phyloP scores from a whole-genome alignment of 2,797 vertebrate genomes.

The Eutrigla gurnardus region DNA sequence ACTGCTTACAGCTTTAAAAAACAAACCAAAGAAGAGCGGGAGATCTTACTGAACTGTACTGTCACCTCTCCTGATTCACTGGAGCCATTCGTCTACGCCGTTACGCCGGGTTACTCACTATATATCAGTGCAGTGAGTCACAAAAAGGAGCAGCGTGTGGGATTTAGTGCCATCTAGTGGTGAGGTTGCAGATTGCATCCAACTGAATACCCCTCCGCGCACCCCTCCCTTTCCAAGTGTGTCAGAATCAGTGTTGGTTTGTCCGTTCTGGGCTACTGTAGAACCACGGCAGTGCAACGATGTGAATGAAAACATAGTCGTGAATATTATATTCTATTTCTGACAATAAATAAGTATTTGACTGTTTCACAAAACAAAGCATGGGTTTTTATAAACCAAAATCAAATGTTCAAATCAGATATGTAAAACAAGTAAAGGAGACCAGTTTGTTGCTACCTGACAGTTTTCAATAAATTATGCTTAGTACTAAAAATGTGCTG shows the following conservation, averaged over 20 bases:
- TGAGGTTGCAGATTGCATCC: too few species aligned
- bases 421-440: background rate
- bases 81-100: conserved; percentile 29
- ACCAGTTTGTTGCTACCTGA: background rate
- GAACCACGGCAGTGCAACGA: too few species aligned
- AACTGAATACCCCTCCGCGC: too few species aligned
- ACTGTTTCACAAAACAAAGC: background rate
- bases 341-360: too few species aligned
- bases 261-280: too few species aligned
- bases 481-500: background rate
- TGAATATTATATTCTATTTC: too few species aligned
- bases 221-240: too few species aligned
- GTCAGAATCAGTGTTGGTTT: too few species aligned
- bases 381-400: background rate
- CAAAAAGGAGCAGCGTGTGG: too few species aligned
- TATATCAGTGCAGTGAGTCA: conserved; percentile 10
- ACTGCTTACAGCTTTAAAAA: conserved; percentile 38
- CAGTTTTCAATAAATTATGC: background rate
- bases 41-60: conserved; percentile 4
- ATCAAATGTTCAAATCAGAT: too few species aligned
- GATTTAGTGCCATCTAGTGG: too few species aligned
- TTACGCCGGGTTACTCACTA: conserved; percentile 14
- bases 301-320: too few species aligned
- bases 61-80: conserved; percentile 34
- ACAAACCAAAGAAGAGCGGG: conserved; percentile 6